phyloP scores from a whole-genome alignment of 2,113 vertebrate genomes.

The Conger conger region DNA sequence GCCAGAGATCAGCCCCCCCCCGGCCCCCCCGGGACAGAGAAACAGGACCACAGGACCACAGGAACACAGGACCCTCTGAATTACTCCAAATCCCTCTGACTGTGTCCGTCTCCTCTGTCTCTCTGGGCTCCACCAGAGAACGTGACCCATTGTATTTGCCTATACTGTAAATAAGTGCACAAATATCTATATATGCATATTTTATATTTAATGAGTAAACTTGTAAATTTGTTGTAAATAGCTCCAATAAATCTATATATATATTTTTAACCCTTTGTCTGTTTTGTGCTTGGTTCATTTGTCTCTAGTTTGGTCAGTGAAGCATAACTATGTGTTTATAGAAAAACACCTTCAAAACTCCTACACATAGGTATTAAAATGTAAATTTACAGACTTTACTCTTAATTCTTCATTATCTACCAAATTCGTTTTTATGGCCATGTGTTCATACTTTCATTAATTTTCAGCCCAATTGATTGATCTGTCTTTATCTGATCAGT shows the following conservation, averaged over 20 bases:
- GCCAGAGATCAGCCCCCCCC: too few species aligned
- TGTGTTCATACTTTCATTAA: too few species aligned
- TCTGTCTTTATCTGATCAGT: too few species aligned
- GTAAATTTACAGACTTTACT: neutral
- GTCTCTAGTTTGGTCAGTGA: neutral
- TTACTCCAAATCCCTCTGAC: neutral
- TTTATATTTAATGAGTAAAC: conserved; percentile 29
- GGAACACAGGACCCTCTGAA: neutral
- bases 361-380: neutral
- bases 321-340: too few species aligned
- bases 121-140: conserved; percentile 1
- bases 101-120: neutral
- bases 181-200: conserved; percentile 45
- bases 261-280: conserved; percentile 35
- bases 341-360: neutral
- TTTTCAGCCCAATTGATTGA: too few species aligned
- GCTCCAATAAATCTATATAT: conserved; percentile 40
- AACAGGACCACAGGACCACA: neutral
- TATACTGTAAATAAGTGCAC: conserved; percentile 31
- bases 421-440: too few species aligned
- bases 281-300: neutral
- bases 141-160: neutral
- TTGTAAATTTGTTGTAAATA: conserved; percentile 44
- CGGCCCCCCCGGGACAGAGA: too few species aligned
- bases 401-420: too few species aligned